These are phyloP conservation scores for Lithophane socia DNA, from an alignment of 2,888 invertebrate genomes.

Conservation along the genomic window DNA sequence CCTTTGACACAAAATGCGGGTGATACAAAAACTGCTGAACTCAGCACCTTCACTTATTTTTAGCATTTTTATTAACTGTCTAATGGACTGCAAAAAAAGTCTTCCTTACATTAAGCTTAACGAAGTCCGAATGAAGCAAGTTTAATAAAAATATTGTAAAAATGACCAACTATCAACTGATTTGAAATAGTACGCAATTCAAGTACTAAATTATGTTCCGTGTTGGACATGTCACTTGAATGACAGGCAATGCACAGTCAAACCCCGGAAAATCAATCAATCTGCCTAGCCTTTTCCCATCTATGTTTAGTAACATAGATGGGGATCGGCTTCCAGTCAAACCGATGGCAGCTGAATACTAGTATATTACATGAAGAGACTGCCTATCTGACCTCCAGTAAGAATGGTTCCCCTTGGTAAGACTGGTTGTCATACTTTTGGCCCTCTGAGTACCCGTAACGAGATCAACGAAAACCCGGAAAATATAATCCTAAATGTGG, in stretches of 20 bases:
- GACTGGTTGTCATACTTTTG: not conserved
- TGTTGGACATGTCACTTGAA: not conserved
- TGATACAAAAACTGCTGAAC: conserved; percentile 15
- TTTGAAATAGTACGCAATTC: not conserved
- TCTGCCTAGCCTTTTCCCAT: not conserved
- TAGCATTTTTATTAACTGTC: conserved; percentile 4
- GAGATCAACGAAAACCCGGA: not conserved
- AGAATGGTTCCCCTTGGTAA: not conserved
- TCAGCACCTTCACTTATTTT: conserved; percentile 15
- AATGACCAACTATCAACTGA: not conserved
- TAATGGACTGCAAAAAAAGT: conserved; percentile 9
- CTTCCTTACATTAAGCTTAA: not conserved
- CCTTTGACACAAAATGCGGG: conserved; percentile 37
- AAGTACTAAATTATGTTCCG: not conserved
- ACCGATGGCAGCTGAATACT: not conserved
- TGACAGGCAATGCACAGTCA: not conserved
- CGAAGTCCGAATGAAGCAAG: not conserved
- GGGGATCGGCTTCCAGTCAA: not conserved
- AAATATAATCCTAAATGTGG: not conserved
- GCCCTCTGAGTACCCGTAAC: not conserved
- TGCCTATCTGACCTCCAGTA: not conserved
- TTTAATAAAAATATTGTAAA: not conserved
- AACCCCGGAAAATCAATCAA: not conserved
- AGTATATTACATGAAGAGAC: not conserved
- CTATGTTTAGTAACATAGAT: no score